These are phyloP conservation scores for Hedya salicella DNA, from an alignment of 2,888 invertebrate species.

Conservation along the genomic window DNA sequence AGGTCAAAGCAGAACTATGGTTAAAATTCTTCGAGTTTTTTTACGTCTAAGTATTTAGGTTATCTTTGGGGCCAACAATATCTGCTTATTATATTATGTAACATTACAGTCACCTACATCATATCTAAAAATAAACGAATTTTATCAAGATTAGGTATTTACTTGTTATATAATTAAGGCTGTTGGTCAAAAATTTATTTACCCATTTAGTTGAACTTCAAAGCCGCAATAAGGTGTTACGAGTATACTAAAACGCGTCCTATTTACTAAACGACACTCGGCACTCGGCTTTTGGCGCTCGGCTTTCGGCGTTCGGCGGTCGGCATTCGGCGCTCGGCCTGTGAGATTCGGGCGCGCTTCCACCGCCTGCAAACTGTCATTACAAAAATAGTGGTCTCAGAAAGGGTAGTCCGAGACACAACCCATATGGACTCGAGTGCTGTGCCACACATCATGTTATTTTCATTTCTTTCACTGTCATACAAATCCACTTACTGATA, in stretches of 20 bases:
- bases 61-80: too few species aligned
- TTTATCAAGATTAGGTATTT: too few species aligned
- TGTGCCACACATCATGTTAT: slow-evolving; percentile 39
- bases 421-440: slow-evolving; percentile 73
- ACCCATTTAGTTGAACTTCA: neutral
- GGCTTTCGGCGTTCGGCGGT: slow-evolving; percentile 14
- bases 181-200: neutral
- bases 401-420: slow-evolving; percentile 80
- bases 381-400: slow-evolving; percentile 82
- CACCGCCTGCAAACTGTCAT: slow-evolving; percentile 79
- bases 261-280: neutral
- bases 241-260: neutral
- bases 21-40: too few species aligned
- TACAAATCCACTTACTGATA: slow-evolving; percentile 34
- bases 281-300: slow-evolving; percentile 5
- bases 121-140: too few species aligned
- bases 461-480: slow-evolving; percentile 44
- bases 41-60: too few species aligned
- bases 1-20: too few species aligned
- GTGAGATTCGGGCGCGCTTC: slow-evolving; percentile 19
- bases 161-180: too few species aligned
- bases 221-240: slow-evolving; percentile 16
- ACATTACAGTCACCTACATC: too few species aligned
- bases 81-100: too few species aligned
- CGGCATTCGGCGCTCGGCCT: slow-evolving; percentile 11